Evolutionary conservation across 2,888 invertebrate species (phyloP).

Genomic region (Apamea crenata): DNA sequence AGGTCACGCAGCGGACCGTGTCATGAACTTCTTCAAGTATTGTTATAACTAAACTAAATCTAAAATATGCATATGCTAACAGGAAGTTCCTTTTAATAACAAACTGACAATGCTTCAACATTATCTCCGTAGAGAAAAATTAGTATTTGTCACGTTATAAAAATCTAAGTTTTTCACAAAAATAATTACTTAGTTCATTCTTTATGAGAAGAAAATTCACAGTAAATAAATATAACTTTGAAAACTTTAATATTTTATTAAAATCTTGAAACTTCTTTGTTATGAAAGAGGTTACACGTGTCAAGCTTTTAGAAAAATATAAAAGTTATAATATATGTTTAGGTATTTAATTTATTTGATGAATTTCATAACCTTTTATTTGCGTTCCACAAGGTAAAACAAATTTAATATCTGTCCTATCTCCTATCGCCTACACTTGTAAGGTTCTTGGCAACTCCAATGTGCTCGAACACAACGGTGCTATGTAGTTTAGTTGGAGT

Average conservation of each 20-base stretch:
- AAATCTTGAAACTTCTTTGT: neutral
- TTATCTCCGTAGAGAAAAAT: neutral
- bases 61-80: neutral
- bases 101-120: neutral
- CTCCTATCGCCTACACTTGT: neutral
- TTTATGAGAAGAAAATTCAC: neutral
- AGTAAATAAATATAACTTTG: neutral
- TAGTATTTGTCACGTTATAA: neutral
- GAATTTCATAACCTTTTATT: neutral
- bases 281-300: neutral
- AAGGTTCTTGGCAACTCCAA: neutral
- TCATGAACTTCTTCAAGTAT: conserved; percentile 39
- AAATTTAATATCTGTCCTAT: neutral
- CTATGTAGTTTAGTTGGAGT: neutral
- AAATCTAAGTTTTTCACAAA: neutral
- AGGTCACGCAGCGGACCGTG: conserved; percentile 56
- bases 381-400: too few relatives aligned
- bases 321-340: neutral
- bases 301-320: neutral
- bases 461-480: neutral
- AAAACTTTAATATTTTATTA: neutral
- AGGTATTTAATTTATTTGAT: neutral
- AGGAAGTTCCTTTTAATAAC: neutral
- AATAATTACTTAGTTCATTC: neutral
- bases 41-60: conserved; percentile 39